These are phyloP conservation scores for Pipistrellus kuhlii DNA, from an alignment of 2,797 vertebrate species.

Conservation along the genomic window DNA sequence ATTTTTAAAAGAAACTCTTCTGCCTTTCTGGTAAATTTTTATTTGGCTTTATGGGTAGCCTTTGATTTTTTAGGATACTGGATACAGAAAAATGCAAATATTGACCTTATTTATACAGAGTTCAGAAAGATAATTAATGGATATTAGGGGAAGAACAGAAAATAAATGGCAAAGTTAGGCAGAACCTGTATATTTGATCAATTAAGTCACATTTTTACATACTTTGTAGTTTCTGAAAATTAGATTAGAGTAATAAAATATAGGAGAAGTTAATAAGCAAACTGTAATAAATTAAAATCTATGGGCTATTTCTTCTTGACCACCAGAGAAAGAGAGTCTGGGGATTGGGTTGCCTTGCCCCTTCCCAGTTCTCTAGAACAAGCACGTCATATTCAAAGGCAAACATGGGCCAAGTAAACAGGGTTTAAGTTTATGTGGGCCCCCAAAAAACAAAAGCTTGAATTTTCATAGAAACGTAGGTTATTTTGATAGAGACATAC, in stretches of 20 bases:
- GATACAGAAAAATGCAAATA: slow-evolving; percentile 7
- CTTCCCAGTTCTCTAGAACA: background rate
- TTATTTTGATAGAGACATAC: too few relatives aligned
- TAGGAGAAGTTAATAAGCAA: background rate
- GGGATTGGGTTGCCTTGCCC: background rate
- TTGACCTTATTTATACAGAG: background rate
- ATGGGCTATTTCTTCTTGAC: background rate
- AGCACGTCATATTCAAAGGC: too few relatives aligned
- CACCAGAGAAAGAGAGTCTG: background rate
- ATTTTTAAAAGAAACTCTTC: background rate
- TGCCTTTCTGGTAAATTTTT: background rate
- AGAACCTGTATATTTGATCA: slow-evolving; percentile 2
- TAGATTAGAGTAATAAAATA: background rate
- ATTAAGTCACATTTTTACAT: background rate
- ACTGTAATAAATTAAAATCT: background rate
- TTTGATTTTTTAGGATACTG: slow-evolving; percentile 13
- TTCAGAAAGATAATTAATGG: slow-evolving; percentile 6
- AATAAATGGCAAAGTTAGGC: background rate
- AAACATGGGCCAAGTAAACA: too few relatives aligned
- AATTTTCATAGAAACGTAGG: too few relatives aligned
- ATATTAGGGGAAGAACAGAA: background rate
- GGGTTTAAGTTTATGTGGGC: too few relatives aligned
- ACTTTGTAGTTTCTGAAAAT: slow-evolving; percentile 20
- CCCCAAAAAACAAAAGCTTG: too few relatives aligned
- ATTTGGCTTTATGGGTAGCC: background rate